Conservation (phyloP, 2,888 invertebrate species). For the Aporophyla nigra region DNA sequence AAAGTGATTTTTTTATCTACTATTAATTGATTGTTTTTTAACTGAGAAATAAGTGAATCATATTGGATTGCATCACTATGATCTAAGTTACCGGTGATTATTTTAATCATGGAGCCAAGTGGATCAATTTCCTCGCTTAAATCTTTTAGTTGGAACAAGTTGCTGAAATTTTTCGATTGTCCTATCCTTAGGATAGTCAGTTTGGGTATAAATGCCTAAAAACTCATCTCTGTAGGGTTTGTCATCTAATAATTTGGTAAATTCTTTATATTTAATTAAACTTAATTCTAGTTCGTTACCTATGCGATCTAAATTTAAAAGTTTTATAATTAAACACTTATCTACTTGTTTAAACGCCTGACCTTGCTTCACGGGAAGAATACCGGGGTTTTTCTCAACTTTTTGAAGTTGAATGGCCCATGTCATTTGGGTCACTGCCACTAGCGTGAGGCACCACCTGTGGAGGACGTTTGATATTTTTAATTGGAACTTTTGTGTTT, state of each 20-base stretch:
- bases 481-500: no score
- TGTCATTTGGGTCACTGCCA: not conserved
- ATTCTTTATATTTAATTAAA: not conserved
- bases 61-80: no score
- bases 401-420: slow-evolving; percentile 1
- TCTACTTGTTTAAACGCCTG: slow-evolving; percentile 4
- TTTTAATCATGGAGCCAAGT: no score
- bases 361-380: not conserved
- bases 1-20: no score
- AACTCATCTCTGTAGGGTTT: not conserved
- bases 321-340: slow-evolving; percentile 2
- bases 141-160: no score
- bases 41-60: no score
- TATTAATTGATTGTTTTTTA: no score
- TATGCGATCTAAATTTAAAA: not conserved
- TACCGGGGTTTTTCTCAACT: not conserved
- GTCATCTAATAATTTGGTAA: not conserved
- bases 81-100: no score
- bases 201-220: not conserved
- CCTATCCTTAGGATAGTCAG: not conserved
- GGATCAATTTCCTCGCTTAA: no score
- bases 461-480: slow-evolving; percentile 6
- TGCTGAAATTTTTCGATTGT: not conserved
- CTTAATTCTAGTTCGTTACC: not conserved
- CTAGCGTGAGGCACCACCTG: not conserved